phyloP scores from a whole-genome alignment of 2,888 invertebrate species.

The Linnaemya vulpina region DNA sequence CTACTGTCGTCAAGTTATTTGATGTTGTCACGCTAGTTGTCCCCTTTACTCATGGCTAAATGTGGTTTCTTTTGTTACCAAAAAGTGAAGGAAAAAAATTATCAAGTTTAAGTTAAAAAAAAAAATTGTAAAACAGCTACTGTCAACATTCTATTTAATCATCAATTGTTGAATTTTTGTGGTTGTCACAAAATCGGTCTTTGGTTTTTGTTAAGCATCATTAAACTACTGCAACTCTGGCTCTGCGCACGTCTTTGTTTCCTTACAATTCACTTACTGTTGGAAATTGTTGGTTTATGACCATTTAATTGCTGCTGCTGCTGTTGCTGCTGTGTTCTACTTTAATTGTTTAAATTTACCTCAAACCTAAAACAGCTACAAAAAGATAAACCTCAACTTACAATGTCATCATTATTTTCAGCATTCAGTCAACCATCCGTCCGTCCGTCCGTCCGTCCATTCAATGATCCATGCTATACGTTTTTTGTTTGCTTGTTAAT shows the following conservation, averaged over 20 bases:
- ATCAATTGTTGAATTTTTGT: conserved; percentile 66
- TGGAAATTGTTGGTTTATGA: conserved; percentile 43
- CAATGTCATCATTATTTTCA: conserved; percentile 67
- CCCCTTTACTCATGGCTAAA: conserved; percentile 69
- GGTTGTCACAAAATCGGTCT: conserved; percentile 65
- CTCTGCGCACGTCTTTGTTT: background rate
- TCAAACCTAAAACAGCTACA: conserved; percentile 47
- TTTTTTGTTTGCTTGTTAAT: conserved; percentile 32
- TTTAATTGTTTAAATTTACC: conserved; percentile 60
- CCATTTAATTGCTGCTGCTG: conserved; percentile 61
- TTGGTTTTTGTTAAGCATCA: conserved; percentile 32
- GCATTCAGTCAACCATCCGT: conserved; percentile 12
- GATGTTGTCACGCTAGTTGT: conserved; percentile 72
- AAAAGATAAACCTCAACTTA: conserved; percentile 65
- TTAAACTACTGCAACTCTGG: conserved; percentile 28
- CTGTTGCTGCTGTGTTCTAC: conserved; percentile 56
- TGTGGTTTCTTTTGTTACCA: conserved; percentile 57
- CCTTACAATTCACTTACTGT: background rate
- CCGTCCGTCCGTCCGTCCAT: background rate
- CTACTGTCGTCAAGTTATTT: conserved; percentile 70
- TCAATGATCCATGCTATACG: conserved; percentile 20
- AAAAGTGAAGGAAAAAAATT: conserved; percentile 16
- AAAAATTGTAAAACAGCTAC: conserved; percentile 51
- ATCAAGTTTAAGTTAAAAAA: conserved; percentile 15
- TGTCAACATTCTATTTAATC: conserved; percentile 61